Evolutionary conservation across 2,113 vertebrate species (phyloP), one percentile per base, ranked within the genome.

Genomic region (Bufo bufo): DNA sequence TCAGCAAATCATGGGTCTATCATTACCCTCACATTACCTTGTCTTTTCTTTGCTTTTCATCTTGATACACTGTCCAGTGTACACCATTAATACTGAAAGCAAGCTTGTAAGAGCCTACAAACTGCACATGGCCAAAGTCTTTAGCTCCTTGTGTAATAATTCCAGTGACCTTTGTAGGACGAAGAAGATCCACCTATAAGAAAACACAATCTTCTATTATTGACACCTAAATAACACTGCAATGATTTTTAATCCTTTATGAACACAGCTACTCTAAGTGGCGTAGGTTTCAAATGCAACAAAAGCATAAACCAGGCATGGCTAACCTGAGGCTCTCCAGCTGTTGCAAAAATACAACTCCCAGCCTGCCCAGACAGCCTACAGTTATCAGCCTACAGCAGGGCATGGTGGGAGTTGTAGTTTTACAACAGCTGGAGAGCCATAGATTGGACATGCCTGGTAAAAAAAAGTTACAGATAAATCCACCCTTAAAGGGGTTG

Each of bases 111-210:
- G 98, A 99, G 13, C 98, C 98, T 14, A 99, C 98, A 66, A 99
- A 99, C 80, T 99, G 98, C 79, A 99, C 96, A 0, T 99, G 98
- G 77, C 98, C 98, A 90, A 99, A 99, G 94, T 99, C 98, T 94
- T 99, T 99, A 8, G 98, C 98, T 93, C 98, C 98, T 93, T 99
- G 98, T 89, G 98, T 99, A 91, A 99, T 99, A 84, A 99, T 94
- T 52, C 98, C 98, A 9, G 98, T 99, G 90, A 99, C 95, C 95
- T 99, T 99, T 71, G 97, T 98, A 23, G 97, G 97, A 47, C 95
- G 91, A 72, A 97, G 96, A 91, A 99, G 94, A 90, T 99, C 98
- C 90, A 99, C 93, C 98, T 99, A 90, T n/a, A 84, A 50, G 84
- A 54, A 84, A 87, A 86, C 19, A 66, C 19, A 86, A 45, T 78